Evolutionary conservation across 2,888 invertebrate genomes (phyloP).

Genomic region (Plutella xylostella): DNA sequence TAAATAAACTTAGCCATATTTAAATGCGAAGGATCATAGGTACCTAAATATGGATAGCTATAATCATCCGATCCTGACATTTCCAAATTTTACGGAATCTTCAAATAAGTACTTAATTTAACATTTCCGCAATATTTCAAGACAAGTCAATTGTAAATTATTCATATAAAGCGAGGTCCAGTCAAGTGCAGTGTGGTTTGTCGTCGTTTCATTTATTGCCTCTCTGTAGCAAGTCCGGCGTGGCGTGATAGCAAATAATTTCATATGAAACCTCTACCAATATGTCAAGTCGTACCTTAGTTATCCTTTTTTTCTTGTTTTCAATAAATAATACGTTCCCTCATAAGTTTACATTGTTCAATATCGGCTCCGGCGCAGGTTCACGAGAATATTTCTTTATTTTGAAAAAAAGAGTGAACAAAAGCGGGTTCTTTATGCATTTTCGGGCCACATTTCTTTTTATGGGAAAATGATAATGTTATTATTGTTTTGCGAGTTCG

Average conservation of each 20-base stretch:
- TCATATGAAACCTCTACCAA: conserved; percentile 63
- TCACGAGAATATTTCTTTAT: conserved; percentile 55
- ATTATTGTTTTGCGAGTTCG: conserved; percentile 66
- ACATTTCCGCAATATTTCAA: too few relatives aligned
- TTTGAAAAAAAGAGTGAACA: conserved; percentile 34
- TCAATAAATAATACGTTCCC: conserved; percentile 62
- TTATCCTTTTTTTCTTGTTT: conserved; percentile 52
- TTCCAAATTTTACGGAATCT: neutral
- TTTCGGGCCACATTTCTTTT: conserved; percentile 60
- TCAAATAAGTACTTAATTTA: neutral
- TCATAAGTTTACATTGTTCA: conserved; percentile 66
- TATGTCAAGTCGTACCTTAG: conserved; percentile 55
- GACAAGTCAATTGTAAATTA: too few relatives aligned
- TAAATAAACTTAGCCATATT: too few relatives aligned
- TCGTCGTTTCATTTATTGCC: conserved; percentile 34
- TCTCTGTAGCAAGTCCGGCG: conserved; percentile 46
- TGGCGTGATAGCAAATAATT: conserved; percentile 69
- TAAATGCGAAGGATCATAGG: too few relatives aligned
- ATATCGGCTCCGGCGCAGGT: conserved; percentile 43
- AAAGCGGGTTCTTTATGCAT: conserved; percentile 63
- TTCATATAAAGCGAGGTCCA: too few relatives aligned
- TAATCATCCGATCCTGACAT: too few relatives aligned
- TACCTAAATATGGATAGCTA: too few relatives aligned
- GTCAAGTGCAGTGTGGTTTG: too few relatives aligned
- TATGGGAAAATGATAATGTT: conserved; percentile 67